Evolutionary conservation across 2,888 invertebrate genomes (phyloP), one percentile per base, ranked within the genome.

Genomic region (Calameuta pallipes): DNA sequence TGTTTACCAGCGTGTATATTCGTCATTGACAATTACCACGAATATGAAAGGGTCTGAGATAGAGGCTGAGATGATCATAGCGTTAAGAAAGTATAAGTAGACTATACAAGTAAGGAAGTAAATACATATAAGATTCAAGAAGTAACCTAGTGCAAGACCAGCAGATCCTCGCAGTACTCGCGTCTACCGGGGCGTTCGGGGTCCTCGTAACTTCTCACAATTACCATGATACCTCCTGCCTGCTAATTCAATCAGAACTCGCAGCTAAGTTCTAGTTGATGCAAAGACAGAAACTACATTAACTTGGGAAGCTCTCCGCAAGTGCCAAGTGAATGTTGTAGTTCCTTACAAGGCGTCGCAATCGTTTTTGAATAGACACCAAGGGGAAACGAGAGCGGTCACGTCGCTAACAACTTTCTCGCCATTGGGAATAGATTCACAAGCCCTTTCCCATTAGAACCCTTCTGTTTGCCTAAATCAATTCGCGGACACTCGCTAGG

Each of bases 211-310:
- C 88, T 89, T 88, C 84, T 88, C 83, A 83, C 86, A 87, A 87
- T 87, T 88, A 89, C 86, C 85, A 83, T 85, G 88, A 88, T 88
- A 89, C 86, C 86, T 83, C 77, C 77, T 80, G 82, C 82, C 81
- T 41, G 68, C n/a, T 82, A 81, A 82, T 83, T 82, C 80, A 75
- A 83, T 82, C 80, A 81, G 78, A 83, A 83, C 82, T 83, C 81
- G 12, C 56, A 78, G 78, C 78, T 79, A 82, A 81, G 83, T 81
- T 82, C 74, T 75, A 73, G 56, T 78, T 80, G 41, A 41, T 23
- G 77, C 74, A 75, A 79, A 78, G 80, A 80, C 77, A 77, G 75
- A 78, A 80, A 78, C 78, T 79, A 37, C 75, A 70, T 71, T 71
- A 71, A 34, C 71, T 34, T 71, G 23, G 23, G 2, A 56, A 15